These are phyloP conservation scores for Leptinotarsa defecta DNA, from an alignment of 1,140 invertebrate species.

Conservation along the genomic window DNA sequence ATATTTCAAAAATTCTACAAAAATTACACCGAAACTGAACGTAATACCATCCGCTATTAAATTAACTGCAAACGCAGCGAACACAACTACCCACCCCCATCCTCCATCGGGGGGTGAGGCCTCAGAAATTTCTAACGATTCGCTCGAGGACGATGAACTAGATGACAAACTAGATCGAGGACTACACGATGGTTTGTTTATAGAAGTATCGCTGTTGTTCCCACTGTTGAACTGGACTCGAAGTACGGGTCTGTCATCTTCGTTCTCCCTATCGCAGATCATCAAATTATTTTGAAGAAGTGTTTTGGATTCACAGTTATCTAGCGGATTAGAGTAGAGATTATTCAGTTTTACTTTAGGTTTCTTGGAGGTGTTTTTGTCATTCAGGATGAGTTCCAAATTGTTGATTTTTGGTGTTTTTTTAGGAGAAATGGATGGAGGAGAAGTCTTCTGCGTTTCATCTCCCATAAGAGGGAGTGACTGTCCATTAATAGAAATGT, in stretches of 20 bases:
- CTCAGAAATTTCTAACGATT: conserved; percentile 67
- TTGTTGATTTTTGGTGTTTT: conserved; percentile 24
- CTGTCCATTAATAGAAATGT: conserved; percentile 13
- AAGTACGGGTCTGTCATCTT: conserved; percentile 58
- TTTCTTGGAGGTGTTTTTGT: conserved; percentile 35
- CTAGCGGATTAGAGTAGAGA: conserved; percentile 26
- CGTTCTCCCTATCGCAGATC: conserved; percentile 24
- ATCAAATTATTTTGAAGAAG: conserved; percentile 14
- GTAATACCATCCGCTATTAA: conserved; percentile 89
- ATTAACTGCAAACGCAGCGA: conserved; percentile 86
- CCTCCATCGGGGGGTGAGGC: conserved; percentile 74
- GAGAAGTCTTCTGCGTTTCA: neutral
- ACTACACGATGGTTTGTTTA: conserved; percentile 50
- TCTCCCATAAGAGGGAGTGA: neutral
- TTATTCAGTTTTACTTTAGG: conserved; percentile 25
- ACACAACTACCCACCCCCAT: conserved; percentile 82
- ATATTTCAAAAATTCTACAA: conserved; percentile 77
- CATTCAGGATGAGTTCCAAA: conserved; percentile 32
- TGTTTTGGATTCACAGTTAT: conserved; percentile 15
- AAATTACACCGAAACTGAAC: conserved; percentile 85
- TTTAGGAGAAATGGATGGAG: neutral
- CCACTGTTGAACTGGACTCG: conserved; percentile 66
- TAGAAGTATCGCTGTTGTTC: conserved; percentile 51
- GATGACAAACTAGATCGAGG: conserved; percentile 56
- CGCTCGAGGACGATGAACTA: conserved; percentile 57